Evolutionary conservation across 2,888 invertebrate genomes (phyloP).

Genomic region (Cantharis flavilabris): DNA sequence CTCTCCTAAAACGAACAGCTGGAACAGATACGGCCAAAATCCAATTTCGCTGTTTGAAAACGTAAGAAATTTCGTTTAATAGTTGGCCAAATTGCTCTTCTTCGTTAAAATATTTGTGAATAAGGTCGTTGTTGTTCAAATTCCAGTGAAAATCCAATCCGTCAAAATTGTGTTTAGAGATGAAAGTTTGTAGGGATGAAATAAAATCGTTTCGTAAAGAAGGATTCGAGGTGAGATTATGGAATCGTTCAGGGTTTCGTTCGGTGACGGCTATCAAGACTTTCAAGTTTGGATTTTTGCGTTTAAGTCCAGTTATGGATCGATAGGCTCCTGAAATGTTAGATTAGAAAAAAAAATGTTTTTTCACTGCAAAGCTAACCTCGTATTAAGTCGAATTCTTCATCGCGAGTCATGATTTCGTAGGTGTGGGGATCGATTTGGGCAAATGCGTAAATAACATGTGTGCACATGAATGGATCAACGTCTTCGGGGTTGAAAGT

Average conservation of each 20-base stretch:
- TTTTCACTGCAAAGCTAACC: conserved; percentile 55
- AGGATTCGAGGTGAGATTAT: conserved; percentile 64
- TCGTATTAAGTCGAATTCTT: conserved; percentile 73
- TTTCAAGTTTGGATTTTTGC: conserved; percentile 68
- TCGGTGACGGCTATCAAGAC: conserved; percentile 72
- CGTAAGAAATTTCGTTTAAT: conserved; percentile 65
- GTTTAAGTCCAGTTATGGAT: conserved; percentile 70
- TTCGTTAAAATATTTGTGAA: conserved; percentile 56
- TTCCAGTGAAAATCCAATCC: conserved; percentile 83
- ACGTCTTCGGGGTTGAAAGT: conserved; percentile 67
- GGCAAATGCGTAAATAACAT: conserved; percentile 75
- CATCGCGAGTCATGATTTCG: conserved; percentile 66
- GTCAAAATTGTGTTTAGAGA: conserved; percentile 74
- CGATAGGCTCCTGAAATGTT: conserved; percentile 69
- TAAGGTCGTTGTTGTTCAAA: conserved; percentile 64
- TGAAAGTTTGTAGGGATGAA: conserved; percentile 65
- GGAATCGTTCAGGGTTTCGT: conserved; percentile 66
- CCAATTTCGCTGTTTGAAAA: conserved; percentile 61
- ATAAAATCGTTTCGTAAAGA: conserved; percentile 63
- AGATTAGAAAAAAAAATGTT: not conserved
- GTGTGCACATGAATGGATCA: conserved; percentile 71
- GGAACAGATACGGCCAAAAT: conserved; percentile 63
- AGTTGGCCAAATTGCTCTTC: conserved; percentile 50
- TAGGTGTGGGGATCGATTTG: conserved; percentile 69
- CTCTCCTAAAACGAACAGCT: conserved; percentile 65